Base-by-base conservation (phyloP, 2,113 vertebrate genomes). In the Perca flavescens region DNA sequence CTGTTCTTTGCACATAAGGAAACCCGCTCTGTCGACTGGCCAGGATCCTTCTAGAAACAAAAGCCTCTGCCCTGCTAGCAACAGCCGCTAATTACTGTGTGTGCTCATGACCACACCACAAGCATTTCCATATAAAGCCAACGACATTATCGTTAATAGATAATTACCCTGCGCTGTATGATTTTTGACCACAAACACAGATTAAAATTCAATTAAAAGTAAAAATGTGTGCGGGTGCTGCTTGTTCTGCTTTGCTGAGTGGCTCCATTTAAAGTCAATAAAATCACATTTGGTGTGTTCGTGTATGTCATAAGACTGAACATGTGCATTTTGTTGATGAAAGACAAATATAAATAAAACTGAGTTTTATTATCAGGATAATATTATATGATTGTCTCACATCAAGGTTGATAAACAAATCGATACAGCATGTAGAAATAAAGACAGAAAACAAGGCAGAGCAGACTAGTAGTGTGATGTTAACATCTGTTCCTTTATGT, bases 201-300 rank as follows among this genome's bases (percentile, higher is more conserved):
- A 95, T 94, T 93, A 91, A 91, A 93, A 91, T 94, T 94, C 88
- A 92, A 93, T 93, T 93, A 93, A 91, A 92, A 86, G 77, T 90
- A 91, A 93, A 90, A 85, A 82, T 91, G 89, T 89, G 88, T 46
- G 86, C 69, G 53, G 65, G 79, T 62, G 79, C 83, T 80, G 86
- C 82, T 77, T 83, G 82, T 74, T 87, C 79, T 80, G 87, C 89
- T 80, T 80, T 82, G 84, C 88, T 80, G 85, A 92, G 90, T 86
- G 88, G 88, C 83, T 92, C 88, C 81, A 89, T 89, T 93, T 88
- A 91, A 91, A 88, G 53, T 77, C 65, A 83, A 60, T 86, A 77
- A 91, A 43, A 88, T 86, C 85, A 84, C 81, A 82, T 72, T 82
- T 40, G 61, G 77, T 40, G 81, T 85, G 79, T 79, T 76, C 67